phyloP scores from a whole-genome alignment of 2,113 vertebrate genomes.

The Seriola rivoliana region DNA sequence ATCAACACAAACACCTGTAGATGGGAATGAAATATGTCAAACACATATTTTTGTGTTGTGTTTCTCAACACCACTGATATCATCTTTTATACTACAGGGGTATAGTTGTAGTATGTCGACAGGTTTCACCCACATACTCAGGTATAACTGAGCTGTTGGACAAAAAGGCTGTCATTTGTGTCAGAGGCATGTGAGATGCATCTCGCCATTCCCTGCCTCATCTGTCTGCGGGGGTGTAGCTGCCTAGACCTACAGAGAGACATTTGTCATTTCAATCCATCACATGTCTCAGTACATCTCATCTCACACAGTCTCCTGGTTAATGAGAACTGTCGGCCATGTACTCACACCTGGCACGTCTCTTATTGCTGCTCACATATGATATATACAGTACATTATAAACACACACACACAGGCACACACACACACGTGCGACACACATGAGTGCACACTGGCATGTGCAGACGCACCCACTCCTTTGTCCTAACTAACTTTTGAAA shows the following conservation, averaged over 20 bases:
- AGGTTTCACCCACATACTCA: not conserved
- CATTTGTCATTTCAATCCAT: slow-evolving; percentile 54
- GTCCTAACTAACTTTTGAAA: slow-evolving; percentile 15
- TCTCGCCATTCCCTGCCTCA: slow-evolving; percentile 2
- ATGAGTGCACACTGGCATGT: not conserved
- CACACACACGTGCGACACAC: not conserved
- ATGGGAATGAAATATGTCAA: not conserved
- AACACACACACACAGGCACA: too few relatives aligned
- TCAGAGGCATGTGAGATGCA: slow-evolving; percentile 6
- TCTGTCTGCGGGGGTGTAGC: slow-evolving; percentile 7
- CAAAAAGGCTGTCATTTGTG: slow-evolving; percentile 1
- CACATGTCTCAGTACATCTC: slow-evolving; percentile 42
- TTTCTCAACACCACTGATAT: not conserved
- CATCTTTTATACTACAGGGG: not conserved
- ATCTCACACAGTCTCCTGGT: slow-evolving; percentile 29
- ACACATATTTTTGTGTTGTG: not conserved
- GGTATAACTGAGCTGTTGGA: not conserved
- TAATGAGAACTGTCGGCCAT: slow-evolving; percentile 57
- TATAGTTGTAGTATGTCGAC: not conserved
- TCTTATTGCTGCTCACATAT: slow-evolving; percentile 9
- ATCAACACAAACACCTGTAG: slow-evolving; percentile 11
- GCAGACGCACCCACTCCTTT: not conserved
- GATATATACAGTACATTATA: not conserved
- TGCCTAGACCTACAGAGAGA: slow-evolving; percentile 11
- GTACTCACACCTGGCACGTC: slow-evolving; percentile 3